phyloP scores from a whole-genome alignment of 1,140 invertebrate genomes.

The Zaprionus capensis region DNA sequence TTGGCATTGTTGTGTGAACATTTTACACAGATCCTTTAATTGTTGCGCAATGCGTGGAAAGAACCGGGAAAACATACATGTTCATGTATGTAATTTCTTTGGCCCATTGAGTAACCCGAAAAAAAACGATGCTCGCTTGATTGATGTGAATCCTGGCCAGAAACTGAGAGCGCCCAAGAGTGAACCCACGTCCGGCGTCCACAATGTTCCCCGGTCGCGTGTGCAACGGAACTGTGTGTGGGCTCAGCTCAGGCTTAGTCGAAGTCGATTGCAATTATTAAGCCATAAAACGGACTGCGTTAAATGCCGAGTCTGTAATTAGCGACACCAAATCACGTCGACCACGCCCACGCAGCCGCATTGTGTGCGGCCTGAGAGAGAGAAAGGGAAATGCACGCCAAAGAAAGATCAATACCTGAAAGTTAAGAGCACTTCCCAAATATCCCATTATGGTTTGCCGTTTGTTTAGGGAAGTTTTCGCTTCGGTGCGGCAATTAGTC shows the following conservation, averaged over 20 bases:
- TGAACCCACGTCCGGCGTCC: constrained; percentile 7
- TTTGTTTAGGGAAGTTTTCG: constrained; percentile 72
- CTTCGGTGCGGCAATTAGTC: constrained; percentile 63
- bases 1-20: constrained; percentile 82
- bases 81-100: not conserved
- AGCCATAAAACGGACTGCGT: constrained; percentile 74
- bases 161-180: constrained; percentile 17
- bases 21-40: constrained; percentile 78
- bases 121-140: constrained; percentile 31
- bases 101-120: not conserved
- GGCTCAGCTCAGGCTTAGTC: constrained; percentile 32
- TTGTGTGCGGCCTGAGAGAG: constrained; percentile 64
- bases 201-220: constrained; percentile 21
- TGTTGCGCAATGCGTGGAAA: constrained; percentile 60
- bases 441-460: constrained; percentile 44
- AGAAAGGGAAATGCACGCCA: constrained; percentile 6
- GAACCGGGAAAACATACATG: constrained; percentile 11
- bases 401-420: constrained; percentile 43
- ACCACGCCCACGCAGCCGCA: constrained; percentile 45
- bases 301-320: constrained; percentile 77
- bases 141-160: constrained; percentile 41
- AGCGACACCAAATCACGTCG: constrained; percentile 78
- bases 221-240: constrained; percentile 47
- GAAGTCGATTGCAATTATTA: constrained; percentile 72
- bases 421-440: constrained; percentile 13